Evolutionary conservation across 2,113 vertebrate species (phyloP).

Genomic region (Tachysurus vachellii): DNA sequence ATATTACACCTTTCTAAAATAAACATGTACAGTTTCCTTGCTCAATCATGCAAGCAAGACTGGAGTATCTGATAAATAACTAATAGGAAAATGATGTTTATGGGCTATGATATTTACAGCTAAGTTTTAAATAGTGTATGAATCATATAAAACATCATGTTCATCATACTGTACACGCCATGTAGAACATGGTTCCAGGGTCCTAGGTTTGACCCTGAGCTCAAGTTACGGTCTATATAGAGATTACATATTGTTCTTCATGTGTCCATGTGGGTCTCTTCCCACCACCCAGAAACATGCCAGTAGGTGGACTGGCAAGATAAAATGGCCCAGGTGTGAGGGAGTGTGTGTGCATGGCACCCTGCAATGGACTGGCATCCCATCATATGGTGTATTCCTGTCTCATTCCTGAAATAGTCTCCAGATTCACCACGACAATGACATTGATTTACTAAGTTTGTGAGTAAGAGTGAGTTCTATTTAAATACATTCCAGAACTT

Average conservation of each 20-base stretch:
- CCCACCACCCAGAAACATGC: neutral
- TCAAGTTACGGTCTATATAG: neutral
- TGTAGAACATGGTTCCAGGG: neutral
- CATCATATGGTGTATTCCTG: neutral
- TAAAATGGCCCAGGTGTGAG: neutral
- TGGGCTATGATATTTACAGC: neutral
- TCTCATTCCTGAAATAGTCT: neutral
- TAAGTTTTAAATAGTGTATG: neutral
- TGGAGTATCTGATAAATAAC: neutral
- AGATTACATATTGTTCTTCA: neutral
- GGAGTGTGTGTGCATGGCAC: neutral
- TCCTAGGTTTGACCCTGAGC: neutral
- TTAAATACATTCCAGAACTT: neutral
- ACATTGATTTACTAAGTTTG: neutral
- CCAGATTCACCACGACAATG: neutral
- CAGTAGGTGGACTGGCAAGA: too few relatives aligned
- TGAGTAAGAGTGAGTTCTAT: neutral
- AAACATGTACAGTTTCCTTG: neutral
- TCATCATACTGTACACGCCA: too few relatives aligned
- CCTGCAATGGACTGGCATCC: neutral
- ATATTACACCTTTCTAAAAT: neutral
- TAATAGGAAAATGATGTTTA: neutral
- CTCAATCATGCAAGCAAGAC: neutral
- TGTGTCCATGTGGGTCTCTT: neutral
- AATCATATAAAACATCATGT: neutral